A percentile compares a stretch with the other conserved stretches of the same genome.
Evolutionary conservation across 2,888 invertebrate species (phyloP).

Genomic region (Drosophila siamana): DNA sequence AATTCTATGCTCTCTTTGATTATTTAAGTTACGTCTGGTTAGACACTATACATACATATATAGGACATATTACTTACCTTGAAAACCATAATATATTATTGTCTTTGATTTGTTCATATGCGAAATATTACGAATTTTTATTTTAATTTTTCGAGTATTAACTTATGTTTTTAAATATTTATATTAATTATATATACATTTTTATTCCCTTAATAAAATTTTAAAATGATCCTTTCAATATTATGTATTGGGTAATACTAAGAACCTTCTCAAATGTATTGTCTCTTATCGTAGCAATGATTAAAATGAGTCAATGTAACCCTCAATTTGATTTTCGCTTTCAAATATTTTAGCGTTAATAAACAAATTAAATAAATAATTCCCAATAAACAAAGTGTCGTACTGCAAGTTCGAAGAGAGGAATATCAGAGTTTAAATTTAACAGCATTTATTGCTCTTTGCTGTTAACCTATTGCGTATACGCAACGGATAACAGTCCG

Average conservation of each 20-base stretch:
- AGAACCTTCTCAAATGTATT: not conserved
- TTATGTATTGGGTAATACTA: not conserved
- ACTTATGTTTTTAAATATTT: not conserved
- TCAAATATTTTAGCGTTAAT: not conserved
- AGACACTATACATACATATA: not conserved
- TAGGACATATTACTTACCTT: slow-evolving; percentile 22
- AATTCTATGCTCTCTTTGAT: slow-evolving; percentile 7
- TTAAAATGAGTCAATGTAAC: not conserved
- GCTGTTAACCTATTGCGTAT: slow-evolving; percentile 28
- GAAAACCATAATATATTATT: slow-evolving; percentile 6
- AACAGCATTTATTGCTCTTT: slow-evolving; percentile 15
- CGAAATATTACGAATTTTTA: not conserved
- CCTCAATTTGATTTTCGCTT: not conserved
- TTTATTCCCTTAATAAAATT: no score
- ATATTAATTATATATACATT: slow-evolving; percentile 13
- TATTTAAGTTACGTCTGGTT: slow-evolving; percentile 11
- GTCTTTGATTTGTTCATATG: not conserved
- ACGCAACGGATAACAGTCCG: slow-evolving; percentile 31
- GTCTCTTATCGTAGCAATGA: not conserved
- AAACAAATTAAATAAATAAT: not conserved
- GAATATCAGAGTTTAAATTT: slow-evolving; percentile 17
- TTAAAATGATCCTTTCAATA: no score
- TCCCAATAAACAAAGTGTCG: not conserved
- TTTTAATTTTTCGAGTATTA: not conserved
- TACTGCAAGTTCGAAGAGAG: slow-evolving; percentile 32